Conservation (phyloP, 1,140 invertebrate genomes). For the Aplysia californica region DNA sequence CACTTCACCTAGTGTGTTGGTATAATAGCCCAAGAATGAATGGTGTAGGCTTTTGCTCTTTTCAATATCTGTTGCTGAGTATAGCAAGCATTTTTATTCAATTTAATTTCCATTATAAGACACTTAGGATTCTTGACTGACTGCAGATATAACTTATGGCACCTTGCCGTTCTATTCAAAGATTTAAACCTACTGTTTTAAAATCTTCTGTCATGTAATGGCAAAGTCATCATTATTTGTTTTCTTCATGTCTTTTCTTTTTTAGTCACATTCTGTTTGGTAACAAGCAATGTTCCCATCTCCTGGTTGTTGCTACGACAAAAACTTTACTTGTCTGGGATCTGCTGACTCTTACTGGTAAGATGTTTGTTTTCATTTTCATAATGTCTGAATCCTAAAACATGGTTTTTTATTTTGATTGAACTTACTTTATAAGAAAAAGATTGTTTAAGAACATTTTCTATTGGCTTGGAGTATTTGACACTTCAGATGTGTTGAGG, state of each 20-base stretch:
- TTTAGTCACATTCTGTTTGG: conserved; percentile 76
- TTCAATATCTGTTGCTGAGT: too few species aligned
- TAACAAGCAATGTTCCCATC: conserved; percentile 71
- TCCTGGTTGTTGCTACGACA: conserved; percentile 75
- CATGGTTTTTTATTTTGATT: too few species aligned
- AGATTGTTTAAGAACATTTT: too few species aligned
- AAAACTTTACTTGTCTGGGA: conserved; percentile 77
- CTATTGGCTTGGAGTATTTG: too few species aligned
- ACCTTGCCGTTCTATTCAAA: neutral
- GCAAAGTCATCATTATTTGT: neutral
- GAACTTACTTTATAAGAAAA: too few species aligned
- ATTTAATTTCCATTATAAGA: too few species aligned
- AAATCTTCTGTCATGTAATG: neutral
- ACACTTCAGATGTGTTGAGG: too few species aligned
- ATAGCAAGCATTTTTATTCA: too few species aligned
- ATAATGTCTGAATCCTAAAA: too few species aligned
- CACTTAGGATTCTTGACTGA: conserved; percentile 16
- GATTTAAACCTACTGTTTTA: neutral
- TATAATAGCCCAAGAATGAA: too few species aligned
- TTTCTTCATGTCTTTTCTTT: conserved; percentile 23
- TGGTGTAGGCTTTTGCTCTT: too few species aligned
- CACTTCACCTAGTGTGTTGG: too few species aligned
- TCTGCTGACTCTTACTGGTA: conserved; percentile 74
- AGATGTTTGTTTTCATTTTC: conserved; percentile 16
- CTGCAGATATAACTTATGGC: neutral